These are phyloP conservation scores for Microtus pennsylvanicus DNA, from an alignment of 2,113 vertebrate genomes.

Conservation along the genomic window DNA sequence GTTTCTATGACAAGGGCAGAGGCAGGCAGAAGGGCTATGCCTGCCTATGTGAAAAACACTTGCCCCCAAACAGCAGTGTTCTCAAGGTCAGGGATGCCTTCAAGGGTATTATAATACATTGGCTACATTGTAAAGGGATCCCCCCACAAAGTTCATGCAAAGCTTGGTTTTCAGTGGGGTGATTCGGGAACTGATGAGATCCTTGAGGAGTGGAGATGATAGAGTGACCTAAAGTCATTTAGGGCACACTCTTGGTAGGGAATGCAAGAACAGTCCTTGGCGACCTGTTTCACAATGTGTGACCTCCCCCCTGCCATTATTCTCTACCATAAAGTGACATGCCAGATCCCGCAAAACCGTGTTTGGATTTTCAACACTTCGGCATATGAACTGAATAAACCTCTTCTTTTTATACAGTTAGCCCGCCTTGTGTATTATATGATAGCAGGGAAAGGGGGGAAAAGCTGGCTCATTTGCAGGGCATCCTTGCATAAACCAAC, in stretches of 20 bases:
- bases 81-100: neutral
- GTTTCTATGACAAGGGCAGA: neutral
- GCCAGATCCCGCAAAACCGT: neutral
- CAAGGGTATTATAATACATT: fast-evolving
- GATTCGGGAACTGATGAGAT: neutral
- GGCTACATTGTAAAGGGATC: neutral
- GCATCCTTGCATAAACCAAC: neutral
- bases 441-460: neutral
- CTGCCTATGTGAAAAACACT: neutral
- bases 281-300: neutral
- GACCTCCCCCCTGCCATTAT: neutral
- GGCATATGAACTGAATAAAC: neutral
- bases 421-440: neutral
- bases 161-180: neutral
- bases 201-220: neutral
- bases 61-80: fast-evolving
- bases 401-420: neutral
- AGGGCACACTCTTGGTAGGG: neutral
- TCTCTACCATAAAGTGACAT: neutral
- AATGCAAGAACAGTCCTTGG: neutral
- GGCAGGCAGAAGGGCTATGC: neutral
- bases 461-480: neutral
- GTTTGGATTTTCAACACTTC: neutral
- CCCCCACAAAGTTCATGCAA: too few species aligned
- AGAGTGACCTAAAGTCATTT: neutral